Evolutionary conservation across 2,797 vertebrate genomes (phyloP).

Genomic region (Bufotes viridis): DNA sequence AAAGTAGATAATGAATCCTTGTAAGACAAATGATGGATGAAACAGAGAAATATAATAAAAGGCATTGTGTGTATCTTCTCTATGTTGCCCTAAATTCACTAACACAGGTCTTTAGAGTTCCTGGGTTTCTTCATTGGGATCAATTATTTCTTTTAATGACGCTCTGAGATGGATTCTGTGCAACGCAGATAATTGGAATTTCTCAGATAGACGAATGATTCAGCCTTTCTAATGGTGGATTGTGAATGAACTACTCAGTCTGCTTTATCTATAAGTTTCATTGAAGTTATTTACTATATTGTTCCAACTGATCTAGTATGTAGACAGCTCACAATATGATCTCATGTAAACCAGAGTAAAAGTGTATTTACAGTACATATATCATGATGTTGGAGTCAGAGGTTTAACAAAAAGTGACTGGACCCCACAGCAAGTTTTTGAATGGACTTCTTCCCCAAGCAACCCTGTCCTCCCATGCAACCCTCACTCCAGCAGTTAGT

Average conservation of each 20-base stretch:
- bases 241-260: background rate
- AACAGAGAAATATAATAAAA: background rate
- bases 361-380: too few species aligned
- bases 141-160: background rate
- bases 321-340: too few species aligned
- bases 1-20: background rate
- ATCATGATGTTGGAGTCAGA: too few species aligned
- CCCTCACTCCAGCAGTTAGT: too few species aligned
- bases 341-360: too few species aligned
- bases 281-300: background rate
- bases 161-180: background rate
- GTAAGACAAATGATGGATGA: background rate
- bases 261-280: background rate
- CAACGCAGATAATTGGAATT: background rate
- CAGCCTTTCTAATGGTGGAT: background rate
- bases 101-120: background rate
- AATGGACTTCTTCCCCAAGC: too few species aligned
- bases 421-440: too few species aligned
- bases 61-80: background rate
- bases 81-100: background rate
- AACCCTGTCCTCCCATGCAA: too few species aligned
- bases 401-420: too few species aligned
- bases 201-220: background rate
- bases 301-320: too few species aligned
- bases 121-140: background rate